Evolutionary conservation across 2,113 vertebrate genomes (phyloP).

Genomic region (Tupaia tana): DNA sequence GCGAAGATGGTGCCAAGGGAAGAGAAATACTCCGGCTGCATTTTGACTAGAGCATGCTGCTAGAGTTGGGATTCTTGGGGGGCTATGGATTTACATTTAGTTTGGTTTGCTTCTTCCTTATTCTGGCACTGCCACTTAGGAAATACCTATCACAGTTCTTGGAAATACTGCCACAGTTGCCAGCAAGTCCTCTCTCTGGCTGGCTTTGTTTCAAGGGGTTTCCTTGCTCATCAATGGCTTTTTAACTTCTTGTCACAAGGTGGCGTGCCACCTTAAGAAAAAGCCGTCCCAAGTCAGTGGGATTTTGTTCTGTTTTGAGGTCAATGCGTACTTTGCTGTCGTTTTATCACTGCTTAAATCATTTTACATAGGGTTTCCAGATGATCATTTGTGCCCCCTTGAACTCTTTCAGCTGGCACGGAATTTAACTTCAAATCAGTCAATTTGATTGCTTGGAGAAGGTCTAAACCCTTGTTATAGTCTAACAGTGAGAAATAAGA

Average conservation of each 20-base stretch:
- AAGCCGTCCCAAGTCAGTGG: background rate
- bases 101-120: background rate
- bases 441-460: too few relatives aligned
- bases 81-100: background rate
- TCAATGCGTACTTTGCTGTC: background rate
- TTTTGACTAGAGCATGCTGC: background rate
- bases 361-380: background rate
- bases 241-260: slow-evolving; percentile 4
- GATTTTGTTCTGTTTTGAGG: background rate
- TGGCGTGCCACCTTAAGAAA: background rate
- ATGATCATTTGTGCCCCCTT: too few relatives aligned
- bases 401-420: background rate
- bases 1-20: background rate
- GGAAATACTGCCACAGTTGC: background rate
- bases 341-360: background rate
- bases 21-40: background rate
- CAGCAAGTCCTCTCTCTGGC: background rate
- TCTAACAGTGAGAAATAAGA: too few relatives aligned
- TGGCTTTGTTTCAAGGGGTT: background rate
- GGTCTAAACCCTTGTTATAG: background rate
- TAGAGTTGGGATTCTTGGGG: background rate
- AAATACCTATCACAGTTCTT: background rate
- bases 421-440: too few relatives aligned
- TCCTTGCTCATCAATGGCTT: background rate
- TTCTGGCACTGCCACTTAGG: background rate